phyloP scores from a whole-genome alignment of 2,113 vertebrate species.

The Paratilapia polleni region DNA sequence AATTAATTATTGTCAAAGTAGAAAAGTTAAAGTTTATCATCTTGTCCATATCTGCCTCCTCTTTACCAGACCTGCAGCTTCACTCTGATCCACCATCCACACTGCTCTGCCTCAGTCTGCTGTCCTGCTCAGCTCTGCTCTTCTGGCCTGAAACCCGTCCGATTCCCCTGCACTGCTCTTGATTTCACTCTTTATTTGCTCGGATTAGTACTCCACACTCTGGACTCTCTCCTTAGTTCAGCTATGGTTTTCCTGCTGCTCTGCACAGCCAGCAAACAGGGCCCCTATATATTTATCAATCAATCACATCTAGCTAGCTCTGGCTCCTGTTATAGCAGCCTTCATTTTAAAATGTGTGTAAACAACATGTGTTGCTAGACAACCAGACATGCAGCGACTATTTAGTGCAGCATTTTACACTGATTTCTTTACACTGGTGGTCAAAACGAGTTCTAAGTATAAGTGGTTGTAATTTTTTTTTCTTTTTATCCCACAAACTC shows the following conservation, averaged over 20 bases:
- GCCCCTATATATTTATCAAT: background rate
- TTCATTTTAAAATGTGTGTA: background rate
- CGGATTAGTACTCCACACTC: background rate
- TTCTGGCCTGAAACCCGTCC: background rate
- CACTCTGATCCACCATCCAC: too few relatives aligned
- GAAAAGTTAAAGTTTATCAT: too few relatives aligned
- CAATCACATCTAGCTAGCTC: background rate
- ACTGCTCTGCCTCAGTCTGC: too few relatives aligned
- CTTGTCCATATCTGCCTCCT: too few relatives aligned
- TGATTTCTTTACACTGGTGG: background rate
- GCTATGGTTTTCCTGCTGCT: too few relatives aligned
- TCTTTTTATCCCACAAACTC: background rate
- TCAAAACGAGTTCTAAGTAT: background rate
- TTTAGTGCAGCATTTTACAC: background rate
- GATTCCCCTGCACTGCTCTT: background rate
- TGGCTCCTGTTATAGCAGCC: background rate
- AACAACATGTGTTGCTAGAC: background rate
- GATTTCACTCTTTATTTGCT: background rate
- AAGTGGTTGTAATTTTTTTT: background rate
- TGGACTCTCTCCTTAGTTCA: too few relatives aligned
- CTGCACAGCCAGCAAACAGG: too few relatives aligned
- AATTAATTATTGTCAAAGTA: too few relatives aligned
- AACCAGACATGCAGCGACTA: background rate
- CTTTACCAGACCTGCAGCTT: too few relatives aligned
- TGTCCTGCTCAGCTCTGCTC: too few relatives aligned